Base-by-base conservation (phyloP, 1,140 invertebrate species). In the Phymastichus coffea region DNA sequence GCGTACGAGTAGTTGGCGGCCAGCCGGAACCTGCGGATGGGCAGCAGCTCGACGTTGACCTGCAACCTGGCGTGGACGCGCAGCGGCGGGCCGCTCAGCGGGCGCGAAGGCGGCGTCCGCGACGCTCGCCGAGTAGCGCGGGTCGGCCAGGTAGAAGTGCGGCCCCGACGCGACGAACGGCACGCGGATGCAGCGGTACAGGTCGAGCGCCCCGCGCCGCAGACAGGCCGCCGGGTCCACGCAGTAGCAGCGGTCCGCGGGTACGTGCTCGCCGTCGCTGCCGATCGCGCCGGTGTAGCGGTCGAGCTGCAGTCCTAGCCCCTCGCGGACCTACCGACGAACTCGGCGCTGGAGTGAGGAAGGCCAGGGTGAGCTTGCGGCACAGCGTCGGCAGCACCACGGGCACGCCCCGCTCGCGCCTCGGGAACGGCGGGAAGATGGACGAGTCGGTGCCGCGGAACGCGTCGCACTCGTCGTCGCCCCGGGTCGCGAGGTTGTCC, bases 81-180 rank as follows among this genome's bases (percentile, higher is more conserved):
- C n/a, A n/a, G n/a, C n/a, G n/a, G n/a, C n/a, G n/a, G n/a, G n/a
- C n/a, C n/a, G n/a, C n/a, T n/a, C n/a, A n/a, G n/a, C n/a, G n/a
- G n/a, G n/a, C n/a, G n/a, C n/a, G n/a, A n/a, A n/a, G 47, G 80
- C 74, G 1, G 95, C 71, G 8, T 93, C 93, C 30, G 81, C 81
- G 0, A 95, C 87, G 25, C 80, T 79, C 1, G 84, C 69, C 0
- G 86, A 17, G 28, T 92, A 83, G 26, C 78, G 82, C 1, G 87
- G 83, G 70, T 93, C 89, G 1, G 80, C 81, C 3, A 85, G 79
- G 56, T 88, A 88, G 70, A 93, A 94, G 78, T 97, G 94, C 1
- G 94, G 93, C 63, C 89, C 75, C 1, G 91, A 89, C 0, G 83
- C 84, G 17, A 87, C 83, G 22, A 91, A 74, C 0, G 91, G 91